phyloP scores from a whole-genome alignment of 2,888 invertebrate genomes.

The Calliphora vomitoria region DNA sequence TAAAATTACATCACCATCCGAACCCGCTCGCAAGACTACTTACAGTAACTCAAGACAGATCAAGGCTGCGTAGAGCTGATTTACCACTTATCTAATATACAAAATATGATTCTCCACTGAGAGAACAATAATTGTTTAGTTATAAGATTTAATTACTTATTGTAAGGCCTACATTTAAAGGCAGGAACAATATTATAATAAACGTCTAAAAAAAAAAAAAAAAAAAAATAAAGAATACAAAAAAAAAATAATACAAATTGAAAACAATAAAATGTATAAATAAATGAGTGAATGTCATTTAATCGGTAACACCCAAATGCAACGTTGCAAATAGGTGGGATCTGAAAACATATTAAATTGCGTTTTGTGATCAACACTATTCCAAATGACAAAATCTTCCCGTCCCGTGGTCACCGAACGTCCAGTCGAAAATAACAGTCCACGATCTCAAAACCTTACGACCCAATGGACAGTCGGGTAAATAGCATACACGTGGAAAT shows the following conservation, averaged over 20 bases:
- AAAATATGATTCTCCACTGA: too few species aligned
- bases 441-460: constrained; percentile 91
- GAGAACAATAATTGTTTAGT: too few species aligned
- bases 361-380: constrained; percentile 94
- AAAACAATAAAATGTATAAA: constrained; percentile 27
- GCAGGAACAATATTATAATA: too few species aligned
- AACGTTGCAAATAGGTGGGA: constrained; percentile 89
- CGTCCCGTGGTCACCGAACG: constrained; percentile 95
- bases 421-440: constrained; percentile 93
- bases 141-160: too few species aligned
- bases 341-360: constrained; percentile 92
- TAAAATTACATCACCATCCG: too few species aligned
- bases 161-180: too few species aligned
- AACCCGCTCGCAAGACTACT: too few species aligned
- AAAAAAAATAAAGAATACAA: too few species aligned
- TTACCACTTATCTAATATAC: too few species aligned
- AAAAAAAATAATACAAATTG: constrained; percentile 11
- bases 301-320: constrained; percentile 85
- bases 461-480: constrained; percentile 93
- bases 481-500: constrained; percentile 92
- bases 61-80: too few species aligned
- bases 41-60: too few species aligned
- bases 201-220: too few species aligned
- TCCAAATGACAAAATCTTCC: constrained; percentile 96
- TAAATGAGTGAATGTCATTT: constrained; percentile 53